Percentiles rank a stretch among this genome's conserved stretches.
Evolutionary conservation across 2,113 vertebrate genomes (phyloP).

Genomic region (Mobula hypostoma): DNA sequence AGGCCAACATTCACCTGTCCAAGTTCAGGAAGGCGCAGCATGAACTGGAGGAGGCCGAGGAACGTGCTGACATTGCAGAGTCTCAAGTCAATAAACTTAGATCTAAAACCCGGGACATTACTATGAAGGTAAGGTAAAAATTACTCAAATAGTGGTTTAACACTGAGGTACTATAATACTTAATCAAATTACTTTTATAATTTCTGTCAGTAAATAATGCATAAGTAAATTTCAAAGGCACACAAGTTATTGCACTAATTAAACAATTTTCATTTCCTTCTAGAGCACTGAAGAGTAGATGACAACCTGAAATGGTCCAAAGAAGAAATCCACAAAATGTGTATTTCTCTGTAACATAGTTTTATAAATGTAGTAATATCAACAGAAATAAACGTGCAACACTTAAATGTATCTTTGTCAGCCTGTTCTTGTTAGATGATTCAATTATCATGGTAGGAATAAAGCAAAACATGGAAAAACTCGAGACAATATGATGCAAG

Average conservation of each 20-base stretch:
- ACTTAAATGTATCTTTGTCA: background rate
- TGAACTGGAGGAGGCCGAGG: conserved; percentile 35
- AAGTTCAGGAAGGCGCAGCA: conserved; percentile 37
- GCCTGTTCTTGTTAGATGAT: background rate
- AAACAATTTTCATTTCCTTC: conserved; percentile 4
- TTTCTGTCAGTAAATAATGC: background rate
- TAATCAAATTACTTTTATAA: too few relatives aligned
- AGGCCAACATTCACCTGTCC: conserved; percentile 34
- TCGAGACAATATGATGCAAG: background rate
- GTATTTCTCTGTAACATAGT: conserved; percentile 33
- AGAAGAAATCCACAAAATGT: conserved; percentile 35
- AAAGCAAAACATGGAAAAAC: background rate
- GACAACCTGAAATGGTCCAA: conserved; percentile 20
- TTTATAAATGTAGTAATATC: background rate
- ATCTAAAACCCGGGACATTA: conserved; percentile 34
- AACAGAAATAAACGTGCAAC: conserved; percentile 14
- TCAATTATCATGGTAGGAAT: background rate
- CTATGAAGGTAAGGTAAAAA: background rate
- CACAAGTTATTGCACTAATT: background rate
- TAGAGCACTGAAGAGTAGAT: conserved; percentile 24
- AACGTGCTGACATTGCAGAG: conserved; percentile 37
- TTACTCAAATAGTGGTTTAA: background rate
- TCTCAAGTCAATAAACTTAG: conserved; percentile 38
- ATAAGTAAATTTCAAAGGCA: background rate
- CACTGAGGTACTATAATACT: background rate